Evolutionary conservation across 2,113 vertebrate genomes (phyloP).

Genomic region (Python bivittatus): DNA sequence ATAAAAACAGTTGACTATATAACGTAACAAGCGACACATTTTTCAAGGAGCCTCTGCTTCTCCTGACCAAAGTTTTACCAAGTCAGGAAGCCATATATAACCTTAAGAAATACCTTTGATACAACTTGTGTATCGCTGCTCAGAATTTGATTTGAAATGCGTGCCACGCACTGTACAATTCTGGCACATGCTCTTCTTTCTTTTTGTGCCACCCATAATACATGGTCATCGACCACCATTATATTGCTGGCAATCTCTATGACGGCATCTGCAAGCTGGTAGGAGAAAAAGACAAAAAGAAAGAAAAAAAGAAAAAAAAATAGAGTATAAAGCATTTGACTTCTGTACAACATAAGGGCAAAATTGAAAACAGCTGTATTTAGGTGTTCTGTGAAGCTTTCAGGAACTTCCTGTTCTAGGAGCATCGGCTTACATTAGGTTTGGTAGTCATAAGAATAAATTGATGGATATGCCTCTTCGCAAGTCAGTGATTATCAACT

Average conservation of each 20-base stretch:
- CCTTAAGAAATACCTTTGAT: constrained; percentile 81
- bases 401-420: not conserved
- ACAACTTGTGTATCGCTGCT: constrained; percentile 72
- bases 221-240: constrained; percentile 87
- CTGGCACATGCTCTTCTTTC: constrained; percentile 86
- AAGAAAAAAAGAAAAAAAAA: accelerated
- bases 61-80: not conserved
- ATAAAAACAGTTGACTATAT: not conserved
- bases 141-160: constrained; percentile 78
- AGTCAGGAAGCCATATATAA: constrained; percentile 1
- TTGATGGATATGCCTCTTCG: constrained; percentile 2
- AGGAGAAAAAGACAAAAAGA: not conserved
- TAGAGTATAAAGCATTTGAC: not conserved
- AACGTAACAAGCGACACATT: not conserved
- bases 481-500: constrained; percentile 4
- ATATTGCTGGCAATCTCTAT: constrained; percentile 88
- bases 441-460: not conserved
- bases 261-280: constrained; percentile 81
- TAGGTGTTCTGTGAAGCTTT: not conserved
- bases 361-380: not conserved
- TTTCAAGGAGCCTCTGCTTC: not conserved
- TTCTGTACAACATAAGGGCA: constrained; percentile 4
- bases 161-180: constrained; percentile 86
- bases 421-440: not conserved
- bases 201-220: constrained; percentile 89